Base-by-base conservation (phyloP, 1,140 invertebrate genomes). In the Bombus sibiricus region DNA sequence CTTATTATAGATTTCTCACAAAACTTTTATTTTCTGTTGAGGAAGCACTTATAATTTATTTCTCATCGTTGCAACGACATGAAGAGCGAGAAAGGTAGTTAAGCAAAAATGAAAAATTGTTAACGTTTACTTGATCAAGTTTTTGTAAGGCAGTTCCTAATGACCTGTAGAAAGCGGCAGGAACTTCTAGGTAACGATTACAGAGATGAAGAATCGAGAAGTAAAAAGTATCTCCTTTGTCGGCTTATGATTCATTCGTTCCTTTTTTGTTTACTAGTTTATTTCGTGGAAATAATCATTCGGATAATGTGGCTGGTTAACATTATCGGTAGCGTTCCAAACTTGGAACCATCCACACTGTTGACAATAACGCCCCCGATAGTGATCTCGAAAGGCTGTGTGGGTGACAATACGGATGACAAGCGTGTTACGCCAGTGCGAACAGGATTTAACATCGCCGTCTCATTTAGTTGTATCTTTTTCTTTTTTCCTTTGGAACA, bases 361-460 rank as follows among this genome's bases (percentile, higher is more conserved):
- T 71, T 59, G 75, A 79, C 76, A 72, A 64, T 80, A 34, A 85
- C 2, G 10, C 1, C 39, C 8, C 0, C 12, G 66, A 80, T 80
- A 85, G 68, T 25, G 25, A 85, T 85, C 68, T 72, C 5, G 8
- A 1, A 22, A 62, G 18, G 9, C 22, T 53, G 66, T 68, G 39
- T 62, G 57, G 83, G 66, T 80, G 68, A 85, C 73, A 77, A 76
- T 68, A 68, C 59, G 41, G 53, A 41, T 53, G 73, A 83, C 83
- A 80, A 80, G 57, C 76, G 83, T 72, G 41, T 85, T 73, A 85
- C 53, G 73, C 41, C 28, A 10, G 25, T 59, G 68, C 2, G 53
- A 80, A 85, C 83, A 85, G 68, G 77, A 80, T 85, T 72, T 80
- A 73, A 84, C 68, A 47, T 32, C 39, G n/a, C 34, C 47, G 25